Evolutionary conservation across 2,113 vertebrate species (phyloP).

Genomic region (Aphyosemion australe): DNA sequence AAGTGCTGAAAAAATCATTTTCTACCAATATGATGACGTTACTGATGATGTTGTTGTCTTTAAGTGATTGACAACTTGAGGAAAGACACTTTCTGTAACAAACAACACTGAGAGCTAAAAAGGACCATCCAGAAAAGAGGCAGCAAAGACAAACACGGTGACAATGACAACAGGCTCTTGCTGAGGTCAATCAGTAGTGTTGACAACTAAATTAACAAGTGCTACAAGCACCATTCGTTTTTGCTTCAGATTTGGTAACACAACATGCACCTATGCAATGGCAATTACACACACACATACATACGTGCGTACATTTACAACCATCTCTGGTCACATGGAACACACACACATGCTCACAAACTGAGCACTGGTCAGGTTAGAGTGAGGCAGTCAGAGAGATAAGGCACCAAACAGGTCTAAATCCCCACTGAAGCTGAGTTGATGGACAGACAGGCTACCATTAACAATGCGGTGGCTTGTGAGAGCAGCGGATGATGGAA

Average conservation of each 20-base stretch:
- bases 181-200: slow-evolving; percentile 47
- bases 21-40: background rate
- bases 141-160: slow-evolving; percentile 18
- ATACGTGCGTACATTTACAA: too few relatives aligned
- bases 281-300: background rate
- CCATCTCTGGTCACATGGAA: slow-evolving; percentile 19
- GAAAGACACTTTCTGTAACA: too few relatives aligned
- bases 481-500: slow-evolving; percentile 93
- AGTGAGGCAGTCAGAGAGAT: slow-evolving; percentile 78
- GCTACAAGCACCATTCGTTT: slow-evolving; percentile 41
- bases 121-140: slow-evolving; percentile 3
- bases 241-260: slow-evolving; percentile 39
- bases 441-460: slow-evolving; percentile 96
- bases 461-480: slow-evolving; percentile 94
- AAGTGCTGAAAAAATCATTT: background rate
- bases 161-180: slow-evolving; percentile 32
- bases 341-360: slow-evolving; percentile 28
- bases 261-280: slow-evolving; percentile 20
- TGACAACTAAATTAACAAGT: slow-evolving; percentile 69
- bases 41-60: slow-evolving; percentile 1
- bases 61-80: slow-evolving; percentile 5
- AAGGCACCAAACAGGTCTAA: slow-evolving; percentile 92
- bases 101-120: too few relatives aligned
- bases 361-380: slow-evolving; percentile 60
- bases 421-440: slow-evolving; percentile 87